Evolutionary conservation across 1,140 invertebrate species (phyloP).

Genomic region (Lysiphlebus fabarum): DNA sequence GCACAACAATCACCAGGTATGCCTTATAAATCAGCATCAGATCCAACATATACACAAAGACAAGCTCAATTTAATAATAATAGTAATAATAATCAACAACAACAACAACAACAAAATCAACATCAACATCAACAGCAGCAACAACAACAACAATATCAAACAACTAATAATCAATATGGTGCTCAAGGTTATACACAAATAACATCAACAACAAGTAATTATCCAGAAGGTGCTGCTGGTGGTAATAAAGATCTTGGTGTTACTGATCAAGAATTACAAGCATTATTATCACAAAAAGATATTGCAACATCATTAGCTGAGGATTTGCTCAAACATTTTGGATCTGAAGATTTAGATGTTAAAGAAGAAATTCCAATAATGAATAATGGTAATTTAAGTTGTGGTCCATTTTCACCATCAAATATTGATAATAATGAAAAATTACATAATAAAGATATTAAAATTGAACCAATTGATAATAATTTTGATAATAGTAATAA

Average conservation of each 20-base stretch:
- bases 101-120: slow-evolving; percentile 27
- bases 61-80: slow-evolving; percentile 27
- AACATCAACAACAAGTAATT: slow-evolving; percentile 49
- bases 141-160: not conserved
- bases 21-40: slow-evolving; percentile 54
- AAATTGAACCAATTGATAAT: slow-evolving; percentile 29
- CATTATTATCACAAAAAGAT: slow-evolving; percentile 69
- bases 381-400: slow-evolving; percentile 52
- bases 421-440: slow-evolving; percentile 48
- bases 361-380: slow-evolving; percentile 60
- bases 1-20: slow-evolving; percentile 53
- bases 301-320: slow-evolving; percentile 77
- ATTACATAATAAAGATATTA: slow-evolving; percentile 38
- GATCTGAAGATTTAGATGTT: slow-evolving; percentile 65
- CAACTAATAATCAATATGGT: slow-evolving; percentile 38
- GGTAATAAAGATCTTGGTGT: slow-evolving; percentile 53
- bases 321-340: slow-evolving; percentile 78
- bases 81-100: slow-evolving; percentile 9
- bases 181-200: slow-evolving; percentile 52
- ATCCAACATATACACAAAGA: slow-evolving; percentile 44
- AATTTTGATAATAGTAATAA: slow-evolving; percentile 7
- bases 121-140: slow-evolving; percentile 25
- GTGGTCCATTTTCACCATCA: slow-evolving; percentile 60
- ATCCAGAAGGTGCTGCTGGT: slow-evolving; percentile 42
- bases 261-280: slow-evolving; percentile 70